Evolutionary conservation across 2,797 vertebrate genomes (phyloP).

Genomic region (Acipenser oxyrinchus): DNA sequence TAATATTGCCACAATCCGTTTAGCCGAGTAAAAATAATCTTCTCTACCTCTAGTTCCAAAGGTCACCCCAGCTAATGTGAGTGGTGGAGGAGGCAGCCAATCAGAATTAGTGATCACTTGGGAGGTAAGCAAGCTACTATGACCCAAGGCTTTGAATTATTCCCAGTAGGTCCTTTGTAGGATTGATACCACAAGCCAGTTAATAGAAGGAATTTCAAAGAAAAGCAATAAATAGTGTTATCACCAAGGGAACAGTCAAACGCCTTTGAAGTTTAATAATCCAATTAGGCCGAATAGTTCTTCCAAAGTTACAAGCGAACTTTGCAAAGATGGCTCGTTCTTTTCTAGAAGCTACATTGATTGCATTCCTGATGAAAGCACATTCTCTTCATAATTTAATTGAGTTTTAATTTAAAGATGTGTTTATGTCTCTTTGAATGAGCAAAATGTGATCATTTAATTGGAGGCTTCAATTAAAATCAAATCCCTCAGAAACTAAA

Average conservation of each 20-base stretch:
- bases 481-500: slow-evolving; percentile 27
- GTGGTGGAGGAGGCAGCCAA: slow-evolving; percentile 90
- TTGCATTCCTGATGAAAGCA: slow-evolving; percentile 27
- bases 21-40: slow-evolving; percentile 21
- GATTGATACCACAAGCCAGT: slow-evolving; percentile 49
- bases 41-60: slow-evolving; percentile 73
- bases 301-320: slow-evolving; percentile 36
- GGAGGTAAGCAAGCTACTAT: slow-evolving; percentile 72
- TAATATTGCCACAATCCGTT: slow-evolving; percentile 6
- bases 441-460: slow-evolving; percentile 33
- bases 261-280: slow-evolving; percentile 51
- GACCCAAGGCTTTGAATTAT: slow-evolving; percentile 32
- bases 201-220: slow-evolving; percentile 54
- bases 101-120: slow-evolving; percentile 97
- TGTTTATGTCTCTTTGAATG: slow-evolving; percentile 29
- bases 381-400: slow-evolving; percentile 20
- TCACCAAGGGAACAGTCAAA: slow-evolving; percentile 46
- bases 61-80: slow-evolving; percentile 90
- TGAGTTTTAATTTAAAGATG: slow-evolving; percentile 32
- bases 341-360: not conserved
- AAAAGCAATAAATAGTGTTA: slow-evolving; percentile 53
- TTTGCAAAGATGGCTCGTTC: slow-evolving; percentile 29
- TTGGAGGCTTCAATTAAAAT: slow-evolving; percentile 35
- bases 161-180: slow-evolving; percentile 42
- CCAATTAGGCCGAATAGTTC: slow-evolving; percentile 55